Evolutionary conservation across 2,888 invertebrate genomes (phyloP), one percentile per base, ranked within the genome.

Genomic region (Ormyrus thymus): DNA sequence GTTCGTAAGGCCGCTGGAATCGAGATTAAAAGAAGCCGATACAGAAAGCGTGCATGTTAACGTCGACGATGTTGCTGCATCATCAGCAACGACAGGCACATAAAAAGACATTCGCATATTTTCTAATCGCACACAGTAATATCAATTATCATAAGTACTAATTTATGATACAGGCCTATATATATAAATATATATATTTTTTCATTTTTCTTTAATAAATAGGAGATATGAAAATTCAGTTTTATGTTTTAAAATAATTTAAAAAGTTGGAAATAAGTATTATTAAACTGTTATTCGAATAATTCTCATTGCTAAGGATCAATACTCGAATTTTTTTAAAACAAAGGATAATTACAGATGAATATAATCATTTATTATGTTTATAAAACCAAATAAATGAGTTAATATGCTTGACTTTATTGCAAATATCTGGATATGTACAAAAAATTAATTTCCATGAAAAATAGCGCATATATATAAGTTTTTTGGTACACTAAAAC

Each of bases 1-100:
- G 79, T 93, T 92, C 88, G 90, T 89, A 82, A 86, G 88, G 43
- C 92, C 93, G 5, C 91, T 93, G 53, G 90, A 87, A 81, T 91
- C 91, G 81, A 91, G 93, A 84, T 82, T 90, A 61, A 82, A 84
- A 58, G 66, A 66, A 64, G 83, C 81, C 71, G 79, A 83, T n/a
- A 43, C 68, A 43, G 15, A 43, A 15, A 43, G 59, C 46, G n/a
- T 51, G 9, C 53, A 48, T 46, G 53, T 29, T 7, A 69, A 61
- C 29, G 53, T 51, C 46, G 59, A 77, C 48, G 62, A 61, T 55
- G 45, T 51, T 46, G 45, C 58, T 15, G 45, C 53, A 58, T 79
- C 70, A 7, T 50, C 70, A n/a, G 45, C 65, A 10, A 11, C 68
- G 45, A 77, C 29, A 29, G 29, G 62, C 65, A 56, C 61, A 59